Percentiles rank a stretch among this genome's conserved stretches.
Evolutionary conservation across 2,113 vertebrate genomes (phyloP).

Genomic region (Pollimyrus isidori): DNA sequence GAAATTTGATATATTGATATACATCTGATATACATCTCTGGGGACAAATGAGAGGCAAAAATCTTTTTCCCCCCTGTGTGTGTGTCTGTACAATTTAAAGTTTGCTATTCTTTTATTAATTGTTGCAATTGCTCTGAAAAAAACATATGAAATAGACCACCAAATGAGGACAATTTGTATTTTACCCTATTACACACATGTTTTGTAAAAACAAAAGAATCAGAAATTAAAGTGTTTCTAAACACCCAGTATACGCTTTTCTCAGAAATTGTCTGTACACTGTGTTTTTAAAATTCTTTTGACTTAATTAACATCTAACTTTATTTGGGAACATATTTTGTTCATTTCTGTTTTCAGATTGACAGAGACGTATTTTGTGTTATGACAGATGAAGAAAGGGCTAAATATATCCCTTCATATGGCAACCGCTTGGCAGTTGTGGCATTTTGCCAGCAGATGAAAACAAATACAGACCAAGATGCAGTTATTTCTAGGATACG

Average conservation of each 20-base stretch:
- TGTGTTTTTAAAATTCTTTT: constrained; percentile 4
- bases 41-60: not conserved
- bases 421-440: too few species aligned
- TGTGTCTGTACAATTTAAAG: constrained; percentile 5
- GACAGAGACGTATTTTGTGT: too few species aligned
- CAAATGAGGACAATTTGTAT: not conserved
- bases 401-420: too few species aligned
- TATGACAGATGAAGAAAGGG: too few species aligned
- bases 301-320: not conserved
- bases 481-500: too few species aligned
- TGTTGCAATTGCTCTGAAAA: constrained; percentile 9
- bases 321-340: not conserved
- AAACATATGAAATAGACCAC: not conserved
- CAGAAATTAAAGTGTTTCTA: constrained; percentile 10
- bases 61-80: not conserved
- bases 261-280: constrained; percentile 6
- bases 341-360: not conserved
- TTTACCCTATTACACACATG: too few species aligned
- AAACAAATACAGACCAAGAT: too few species aligned
- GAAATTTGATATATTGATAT: too few species aligned
- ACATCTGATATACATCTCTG: not conserved
- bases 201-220: not conserved
- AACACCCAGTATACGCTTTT: not conserved
- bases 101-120: constrained; percentile 11
- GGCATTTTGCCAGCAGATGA: too few species aligned